These are phyloP conservation scores for Pandion haliaetus DNA, from an alignment of 2,113 vertebrate species.

Conservation along the genomic window DNA sequence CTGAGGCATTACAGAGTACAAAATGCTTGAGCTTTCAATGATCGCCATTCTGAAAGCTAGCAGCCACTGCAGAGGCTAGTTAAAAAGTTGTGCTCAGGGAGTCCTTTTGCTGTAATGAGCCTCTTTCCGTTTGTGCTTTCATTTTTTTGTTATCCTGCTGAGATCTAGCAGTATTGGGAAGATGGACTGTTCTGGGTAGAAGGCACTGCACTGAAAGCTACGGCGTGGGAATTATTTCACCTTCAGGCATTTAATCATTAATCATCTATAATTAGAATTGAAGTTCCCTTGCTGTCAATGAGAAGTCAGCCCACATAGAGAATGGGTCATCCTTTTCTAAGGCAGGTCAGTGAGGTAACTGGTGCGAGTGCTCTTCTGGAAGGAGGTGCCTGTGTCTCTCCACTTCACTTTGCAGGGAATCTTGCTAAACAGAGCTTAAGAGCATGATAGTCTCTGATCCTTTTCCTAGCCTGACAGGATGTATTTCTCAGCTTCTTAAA, in stretches of 20 bases:
- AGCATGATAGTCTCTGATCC: not conserved
- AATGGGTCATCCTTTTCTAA: not conserved
- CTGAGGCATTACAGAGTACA: not conserved
- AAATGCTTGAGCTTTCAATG: not conserved
- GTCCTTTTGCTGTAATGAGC: not conserved
- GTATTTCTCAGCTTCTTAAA: not conserved
- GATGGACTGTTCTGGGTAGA: not conserved
- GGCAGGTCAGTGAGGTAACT: not conserved
- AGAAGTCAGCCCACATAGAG: not conserved
- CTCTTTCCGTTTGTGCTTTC: not conserved
- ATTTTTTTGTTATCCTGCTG: not conserved
- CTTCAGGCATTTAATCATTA: not conserved
- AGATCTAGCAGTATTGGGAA: not conserved
- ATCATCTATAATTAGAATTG: not conserved
- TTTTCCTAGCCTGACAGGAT: not conserved
- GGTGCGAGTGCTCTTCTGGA: not conserved
- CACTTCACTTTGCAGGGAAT: not conserved
- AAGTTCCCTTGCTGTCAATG: not conserved
- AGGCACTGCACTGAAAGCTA: not conserved
- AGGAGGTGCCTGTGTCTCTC: not conserved
- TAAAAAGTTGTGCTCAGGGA: not conserved
- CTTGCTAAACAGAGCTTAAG: not conserved
- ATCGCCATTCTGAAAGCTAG: not conserved
- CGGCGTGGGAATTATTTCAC: not conserved
- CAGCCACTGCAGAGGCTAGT: not conserved